Base-by-base conservation (phyloP, 2,888 invertebrate species). In the Balanococcus diminutus region DNA sequence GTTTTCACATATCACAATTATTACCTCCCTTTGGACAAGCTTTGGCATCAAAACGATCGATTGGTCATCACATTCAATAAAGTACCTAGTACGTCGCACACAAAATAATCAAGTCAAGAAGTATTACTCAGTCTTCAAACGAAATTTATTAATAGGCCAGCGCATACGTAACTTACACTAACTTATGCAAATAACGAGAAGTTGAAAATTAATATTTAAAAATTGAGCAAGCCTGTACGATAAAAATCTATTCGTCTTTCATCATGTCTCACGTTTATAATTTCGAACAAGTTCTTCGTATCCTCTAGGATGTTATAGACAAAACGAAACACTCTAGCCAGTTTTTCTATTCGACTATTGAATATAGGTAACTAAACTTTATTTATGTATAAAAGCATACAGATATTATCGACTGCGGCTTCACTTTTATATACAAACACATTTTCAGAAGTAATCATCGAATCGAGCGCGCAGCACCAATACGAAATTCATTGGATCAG, bases 111-210 rank as follows among this genome's bases (percentile, higher is more conserved):
- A 75, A 36, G n/a, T n/a, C 75, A 75, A n/a, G n/a, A 31, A 25
- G 19, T 0, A 11, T 1, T 67, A 75, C 32, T 75, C 75, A 75
- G 75, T 75, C 75, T 75, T 75, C 11, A 75, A 75, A 75, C 75
- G 36, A 75, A 75, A 75, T 75, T 75, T 75, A 75, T 75, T 75
- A 32, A 75, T 75, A 75, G 75, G 75, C 75, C 75, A 75, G 22
- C 36, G 75, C 75, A 75, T 75, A 75, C 75, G 75, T 75, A 31
- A 36, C 75, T 75, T 75, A 75, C 32, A 32, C 75, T 25, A 75
- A 75, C 75, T 75, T 75, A 75, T 32, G n/a, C 31, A 75, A 51
- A 51, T 75, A 75, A 75, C 32, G 75, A 75, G 32, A 75, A 32
- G 75, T 75, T 32, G 75, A 25, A 75, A 67, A 19, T 28, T 28